Base-by-base conservation (phyloP, 2,797 vertebrate species). In the Danio tinwini region DNA sequence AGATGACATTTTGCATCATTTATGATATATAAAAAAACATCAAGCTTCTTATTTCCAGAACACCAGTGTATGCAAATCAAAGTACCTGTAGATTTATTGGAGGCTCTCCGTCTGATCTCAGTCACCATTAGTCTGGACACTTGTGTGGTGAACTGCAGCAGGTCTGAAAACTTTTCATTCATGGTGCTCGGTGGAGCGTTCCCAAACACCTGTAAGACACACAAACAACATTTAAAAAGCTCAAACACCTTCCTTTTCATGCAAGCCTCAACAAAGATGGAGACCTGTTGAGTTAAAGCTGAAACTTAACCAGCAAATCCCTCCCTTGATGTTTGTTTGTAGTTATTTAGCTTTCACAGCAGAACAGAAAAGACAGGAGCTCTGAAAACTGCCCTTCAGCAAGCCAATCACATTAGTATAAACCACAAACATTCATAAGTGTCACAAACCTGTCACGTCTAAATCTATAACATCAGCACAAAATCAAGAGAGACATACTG, bases 71-170 rank as follows among this genome's bases (percentile, higher is more conserved):
- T 49, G 49, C 16, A 29, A 29, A 16, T 29, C 14, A 2, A 19
- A 16, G 81, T 91, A 99, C 98, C 98, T 95, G 98, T 99, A 74
- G 98, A 99, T 87, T 99, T 99, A 86, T 99, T 99, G 0, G 98
- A 99, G 11, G 98, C 98, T 89, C 98, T 93, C 71, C 98, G 93
- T 84, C 98, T 93, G 92, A 99, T 99, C 92, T 99, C 98, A 0
- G 98, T 99, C 91, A 99, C 98, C 98, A 99, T 99, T 81, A 99
- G 88, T 61, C 98, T 93, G 61, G 98, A 99, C 68, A 99, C 97
- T 92, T 99, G 98, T 55, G 98, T 99, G 88, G 98, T 98, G 92
- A 99, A 99, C 92, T 99, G 98, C 83, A 99, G 95, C 88, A 99
- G 95, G 91, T 99, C 98, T 7, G 96, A 95, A 90, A 99, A 99